Evolutionary conservation across 2,888 invertebrate genomes (phyloP).

Genomic region (Drosophila incognita): DNA sequence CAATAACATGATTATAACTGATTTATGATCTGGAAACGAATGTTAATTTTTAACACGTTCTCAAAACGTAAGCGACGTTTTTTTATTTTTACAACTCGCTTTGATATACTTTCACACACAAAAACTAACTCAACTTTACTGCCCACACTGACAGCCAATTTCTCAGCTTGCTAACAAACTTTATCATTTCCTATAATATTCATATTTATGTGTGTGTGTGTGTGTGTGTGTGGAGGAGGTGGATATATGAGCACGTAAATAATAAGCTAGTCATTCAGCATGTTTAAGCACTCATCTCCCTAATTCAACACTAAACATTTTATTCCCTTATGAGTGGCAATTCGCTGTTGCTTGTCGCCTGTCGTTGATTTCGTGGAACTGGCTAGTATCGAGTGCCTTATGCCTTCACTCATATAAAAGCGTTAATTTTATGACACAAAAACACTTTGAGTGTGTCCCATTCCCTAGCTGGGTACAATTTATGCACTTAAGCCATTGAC

Average conservation of each 20-base stretch:
- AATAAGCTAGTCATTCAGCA: constrained; percentile 33
- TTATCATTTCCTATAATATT: not conserved
- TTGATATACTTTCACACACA: constrained; percentile 22
- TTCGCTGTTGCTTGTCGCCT: constrained; percentile 2
- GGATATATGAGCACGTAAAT: constrained; percentile 16
- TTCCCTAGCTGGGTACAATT: constrained; percentile 15
- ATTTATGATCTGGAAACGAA: not conserved
- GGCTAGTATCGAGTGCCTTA: constrained; percentile 11
- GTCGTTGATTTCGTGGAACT: not conserved
- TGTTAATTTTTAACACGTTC: constrained; percentile 19
- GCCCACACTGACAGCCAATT: constrained; percentile 20
- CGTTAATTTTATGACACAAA: constrained; percentile 67
- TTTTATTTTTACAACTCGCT: constrained; percentile 24
- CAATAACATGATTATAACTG: constrained; percentile 31
- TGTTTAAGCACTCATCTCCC: constrained; percentile 38
- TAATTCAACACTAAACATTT: constrained; percentile 63
- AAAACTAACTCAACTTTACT: constrained; percentile 10
- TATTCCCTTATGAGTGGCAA: constrained; percentile 42
- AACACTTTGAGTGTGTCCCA: constrained; percentile 24
- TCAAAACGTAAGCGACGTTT: constrained; percentile 16
- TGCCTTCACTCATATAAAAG: constrained; percentile 52
- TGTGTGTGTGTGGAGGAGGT: no score
- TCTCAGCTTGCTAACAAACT: constrained; percentile 29
- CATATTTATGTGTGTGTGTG: not conserved
- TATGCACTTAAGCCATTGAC: constrained; percentile 17